phyloP scores from a whole-genome alignment of 2,797 vertebrate species.

The Danio tinwini region DNA sequence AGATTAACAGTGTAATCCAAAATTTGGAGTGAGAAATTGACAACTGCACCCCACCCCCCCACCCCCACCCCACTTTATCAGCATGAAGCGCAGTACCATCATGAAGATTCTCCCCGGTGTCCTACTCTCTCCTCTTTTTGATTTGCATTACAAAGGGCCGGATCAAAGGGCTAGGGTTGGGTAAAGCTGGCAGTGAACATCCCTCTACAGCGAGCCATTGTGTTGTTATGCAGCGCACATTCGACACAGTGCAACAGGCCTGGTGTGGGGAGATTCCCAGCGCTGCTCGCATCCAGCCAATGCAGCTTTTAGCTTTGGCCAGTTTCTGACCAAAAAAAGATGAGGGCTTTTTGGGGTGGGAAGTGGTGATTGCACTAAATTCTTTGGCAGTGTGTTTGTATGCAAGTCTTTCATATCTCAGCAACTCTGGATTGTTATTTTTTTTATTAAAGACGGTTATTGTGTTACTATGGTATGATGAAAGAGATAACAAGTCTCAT shows the following conservation, averaged over 20 bases:
- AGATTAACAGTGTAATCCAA: constrained; percentile 2
- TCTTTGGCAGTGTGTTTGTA: background rate
- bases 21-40: constrained; percentile 46
- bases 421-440: too few relatives aligned
- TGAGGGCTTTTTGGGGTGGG: background rate
- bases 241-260: constrained; percentile 49
- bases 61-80: constrained; percentile 25
- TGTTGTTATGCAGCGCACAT: constrained; percentile 52
- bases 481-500: too few relatives aligned
- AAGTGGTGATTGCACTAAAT: background rate
- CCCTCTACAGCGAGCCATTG: constrained; percentile 39
- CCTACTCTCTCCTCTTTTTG: constrained; percentile 38
- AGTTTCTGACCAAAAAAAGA: constrained; percentile 3
- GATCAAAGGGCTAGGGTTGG: constrained; percentile 47
- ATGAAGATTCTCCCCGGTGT: constrained; percentile 41
- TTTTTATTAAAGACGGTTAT: too few relatives aligned
- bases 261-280: constrained; percentile 20
- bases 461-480: too few relatives aligned
- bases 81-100: constrained; percentile 17
- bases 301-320: constrained; percentile 6
- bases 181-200: constrained; percentile 40
- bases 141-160: constrained; percentile 54
- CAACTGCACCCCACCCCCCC: constrained; percentile 15
- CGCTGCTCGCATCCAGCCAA: background rate
- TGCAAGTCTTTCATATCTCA: background rate